Evolutionary conservation across 2,797 vertebrate species (phyloP), one percentile per base, ranked within the genome.

Genomic region (Sandelia bainsii): DNA sequence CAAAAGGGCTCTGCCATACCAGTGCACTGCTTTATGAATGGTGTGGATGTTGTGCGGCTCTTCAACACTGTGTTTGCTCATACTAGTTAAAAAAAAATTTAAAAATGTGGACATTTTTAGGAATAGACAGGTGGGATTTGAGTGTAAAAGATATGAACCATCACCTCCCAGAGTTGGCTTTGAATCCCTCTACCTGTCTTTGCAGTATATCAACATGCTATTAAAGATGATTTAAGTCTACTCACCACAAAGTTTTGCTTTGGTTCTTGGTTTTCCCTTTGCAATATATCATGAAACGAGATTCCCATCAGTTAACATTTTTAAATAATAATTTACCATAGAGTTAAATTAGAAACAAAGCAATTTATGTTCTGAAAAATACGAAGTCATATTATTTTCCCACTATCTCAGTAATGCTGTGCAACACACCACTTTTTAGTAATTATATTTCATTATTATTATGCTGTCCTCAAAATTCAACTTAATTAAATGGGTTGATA

Each of bases 211-310:
- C 86, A 91, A 93, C 91, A 91, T 92, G 91, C 91, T 93, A 94
- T 93, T 94, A 93, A 94, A 94, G 85, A 93, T 92, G 61, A 92
- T 91, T 93, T 91, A 91, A 92, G 75, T 92, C 84, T 86, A 85
- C 84, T 86, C 82, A 86, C 79, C 61, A 63, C 66, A 72, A 34
- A 50, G 51, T 51, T 50, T 75, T 72, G 62, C 39, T 73, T 76
- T 69, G 50, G 37, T 88, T 88, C 45, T 89, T 90, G 44, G 16
- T 45, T 76, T 50, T 23, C 20, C 4, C 46, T 12, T 3, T 23
- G 20, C 10, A 22, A 23, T 22, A 20, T 19, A 20, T 8, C 7
- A 20, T 46, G 9, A 45, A 45, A 8, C 3, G n/a, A 45, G 19
- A 48, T 10, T 46, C 8, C 1, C 14, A 32, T 44, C 10, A 32